phyloP scores from a whole-genome alignment of 2,797 vertebrate species.

The Alfaro cultratus region DNA sequence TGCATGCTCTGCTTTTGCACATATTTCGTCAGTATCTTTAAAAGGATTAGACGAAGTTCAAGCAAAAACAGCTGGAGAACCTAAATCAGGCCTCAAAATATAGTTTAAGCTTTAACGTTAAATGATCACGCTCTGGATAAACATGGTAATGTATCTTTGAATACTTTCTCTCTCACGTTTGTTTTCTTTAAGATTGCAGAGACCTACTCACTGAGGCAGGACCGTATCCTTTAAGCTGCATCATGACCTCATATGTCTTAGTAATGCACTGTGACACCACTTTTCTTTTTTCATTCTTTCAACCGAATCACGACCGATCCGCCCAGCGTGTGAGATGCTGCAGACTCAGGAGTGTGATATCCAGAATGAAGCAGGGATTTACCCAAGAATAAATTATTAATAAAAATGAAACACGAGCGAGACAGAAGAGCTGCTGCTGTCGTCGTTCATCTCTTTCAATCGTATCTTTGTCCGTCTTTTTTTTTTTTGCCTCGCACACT shows the following conservation, averaged over 20 bases:
- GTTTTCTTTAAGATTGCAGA: slow-evolving; percentile 75
- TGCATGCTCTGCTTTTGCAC: slow-evolving; percentile 8
- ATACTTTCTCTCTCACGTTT: slow-evolving; percentile 2
- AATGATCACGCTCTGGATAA: background rate
- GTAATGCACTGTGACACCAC: slow-evolving; percentile 5
- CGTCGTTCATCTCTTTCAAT: background rate
- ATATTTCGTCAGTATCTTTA: slow-evolving; percentile 49
- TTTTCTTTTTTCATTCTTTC: slow-evolving; percentile 4
- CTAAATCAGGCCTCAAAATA: no score
- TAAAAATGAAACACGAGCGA: background rate
- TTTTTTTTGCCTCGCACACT: background rate
- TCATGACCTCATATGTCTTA: background rate
- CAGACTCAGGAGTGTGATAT: background rate
- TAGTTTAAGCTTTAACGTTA: background rate
- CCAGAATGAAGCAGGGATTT: background rate
- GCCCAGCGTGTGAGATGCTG: background rate
- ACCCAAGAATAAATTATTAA: background rate
- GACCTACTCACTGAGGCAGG: slow-evolving; percentile 75
- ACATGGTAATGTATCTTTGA: slow-evolving; percentile 6
- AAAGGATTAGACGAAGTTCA: slow-evolving; percentile 40
- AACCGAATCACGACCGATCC: slow-evolving; percentile 7
- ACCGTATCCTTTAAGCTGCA: slow-evolving; percentile 81
- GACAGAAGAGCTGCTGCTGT: background rate
- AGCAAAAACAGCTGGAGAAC: slow-evolving; percentile 3
- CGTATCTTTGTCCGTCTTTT: background rate